Conservation (phyloP, 2,113 vertebrate genomes). For the Ceuthmochares aereus region DNA sequence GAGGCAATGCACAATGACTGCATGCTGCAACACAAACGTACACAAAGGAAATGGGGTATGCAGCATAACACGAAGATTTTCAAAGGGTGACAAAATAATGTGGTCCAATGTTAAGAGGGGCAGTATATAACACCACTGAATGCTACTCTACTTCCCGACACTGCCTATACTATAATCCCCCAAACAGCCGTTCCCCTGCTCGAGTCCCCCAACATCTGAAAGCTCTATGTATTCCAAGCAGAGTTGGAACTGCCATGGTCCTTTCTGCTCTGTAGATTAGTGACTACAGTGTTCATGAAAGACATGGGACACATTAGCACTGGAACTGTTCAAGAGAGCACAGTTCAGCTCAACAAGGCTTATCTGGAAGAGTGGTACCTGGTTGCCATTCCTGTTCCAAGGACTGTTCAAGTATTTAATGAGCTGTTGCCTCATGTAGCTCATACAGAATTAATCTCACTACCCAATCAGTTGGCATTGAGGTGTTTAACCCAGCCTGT, state of each 20-base stretch:
- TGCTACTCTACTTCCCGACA: neutral
- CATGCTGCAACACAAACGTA: neutral
- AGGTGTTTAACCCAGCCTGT: neutral
- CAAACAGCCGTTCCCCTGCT: neutral
- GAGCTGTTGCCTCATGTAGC: neutral
- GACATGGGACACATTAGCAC: neutral
- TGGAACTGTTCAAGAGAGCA: neutral
- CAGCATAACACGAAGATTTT: neutral
- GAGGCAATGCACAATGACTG: neutral
- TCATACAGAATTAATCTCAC: neutral
- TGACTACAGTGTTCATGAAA: neutral
- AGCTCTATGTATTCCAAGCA: neutral
- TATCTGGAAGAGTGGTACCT: neutral
- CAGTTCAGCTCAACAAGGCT: neutral
- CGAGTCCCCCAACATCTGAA: neutral
- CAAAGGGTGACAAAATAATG: neutral
- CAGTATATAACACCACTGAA: neutral
- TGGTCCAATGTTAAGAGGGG: neutral
- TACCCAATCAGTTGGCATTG: neutral
- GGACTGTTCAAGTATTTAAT: neutral
- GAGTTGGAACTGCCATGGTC: neutral
- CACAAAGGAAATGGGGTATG: neutral
- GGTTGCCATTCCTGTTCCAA: neutral
- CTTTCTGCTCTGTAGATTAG: neutral
- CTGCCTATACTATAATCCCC: neutral